Conservation (phyloP, 2,888 invertebrate species). For the Cataglyphis rosenhaueri region DNA sequence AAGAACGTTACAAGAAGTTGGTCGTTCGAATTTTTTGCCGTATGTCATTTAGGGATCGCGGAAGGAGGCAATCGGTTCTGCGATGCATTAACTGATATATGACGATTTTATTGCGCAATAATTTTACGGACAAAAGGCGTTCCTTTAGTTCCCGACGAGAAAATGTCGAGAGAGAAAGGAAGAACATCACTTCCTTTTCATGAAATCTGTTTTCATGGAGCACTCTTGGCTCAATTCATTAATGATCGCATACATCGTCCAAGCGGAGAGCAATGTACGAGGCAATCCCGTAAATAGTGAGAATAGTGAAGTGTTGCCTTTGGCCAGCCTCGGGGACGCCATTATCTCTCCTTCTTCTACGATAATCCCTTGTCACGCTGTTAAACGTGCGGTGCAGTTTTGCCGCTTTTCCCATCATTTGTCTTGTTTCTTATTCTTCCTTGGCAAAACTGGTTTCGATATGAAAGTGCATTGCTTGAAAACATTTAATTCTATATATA, state of each 20-base stretch:
- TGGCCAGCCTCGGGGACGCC: slow-evolving; percentile 52
- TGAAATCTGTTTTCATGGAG: slow-evolving; percentile 36
- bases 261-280: slow-evolving; percentile 25
- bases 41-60: slow-evolving; percentile 10
- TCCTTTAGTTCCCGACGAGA: neutral
- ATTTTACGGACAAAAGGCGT: slow-evolving; percentile 49
- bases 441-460: neutral
- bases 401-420: slow-evolving; percentile 34
- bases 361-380: slow-evolving; percentile 38
- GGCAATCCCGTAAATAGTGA: slow-evolving; percentile 25
- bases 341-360: slow-evolving; percentile 46
- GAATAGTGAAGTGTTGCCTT: slow-evolving; percentile 48
- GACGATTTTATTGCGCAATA: slow-evolving; percentile 56
- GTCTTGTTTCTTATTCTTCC: slow-evolving; percentile 36
- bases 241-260: slow-evolving; percentile 57
- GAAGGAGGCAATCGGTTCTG: slow-evolving; percentile 25
- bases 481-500: neutral
- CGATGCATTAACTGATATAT: slow-evolving; percentile 36
- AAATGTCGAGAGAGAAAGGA: slow-evolving; percentile 35
- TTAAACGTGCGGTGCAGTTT: slow-evolving; percentile 44
- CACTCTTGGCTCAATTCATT: slow-evolving; percentile 71
- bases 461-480: neutral
- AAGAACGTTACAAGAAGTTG: neutral
- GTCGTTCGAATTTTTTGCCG: slow-evolving; percentile 26
- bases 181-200: slow-evolving; percentile 1